Evolutionary conservation across 2,113 vertebrate species (phyloP).

Genomic region (Pterocles gutturalis): DNA sequence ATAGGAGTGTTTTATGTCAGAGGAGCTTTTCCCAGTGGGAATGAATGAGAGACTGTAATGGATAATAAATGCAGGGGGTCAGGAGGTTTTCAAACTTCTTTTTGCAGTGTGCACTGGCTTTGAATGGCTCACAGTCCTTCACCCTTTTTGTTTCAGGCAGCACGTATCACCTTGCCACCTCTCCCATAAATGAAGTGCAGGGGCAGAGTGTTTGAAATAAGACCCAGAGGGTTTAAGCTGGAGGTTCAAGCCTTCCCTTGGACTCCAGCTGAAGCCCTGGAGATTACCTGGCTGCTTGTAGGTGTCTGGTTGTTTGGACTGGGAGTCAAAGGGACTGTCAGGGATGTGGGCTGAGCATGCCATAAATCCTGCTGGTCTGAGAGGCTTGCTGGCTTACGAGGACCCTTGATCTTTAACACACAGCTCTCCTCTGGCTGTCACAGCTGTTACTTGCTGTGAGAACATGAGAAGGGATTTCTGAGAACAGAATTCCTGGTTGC

Average conservation of each 20-base stretch:
- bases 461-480: neutral
- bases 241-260: neutral
- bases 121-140: conserved; percentile 1
- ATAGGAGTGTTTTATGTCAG: conserved; percentile 6
- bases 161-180: neutral
- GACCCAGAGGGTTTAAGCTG: neutral
- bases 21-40: conserved; percentile 11
- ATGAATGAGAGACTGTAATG: conserved; percentile 28
- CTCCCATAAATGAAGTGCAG: neutral
- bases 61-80: conserved; percentile 42
- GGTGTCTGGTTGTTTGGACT: neutral
- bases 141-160: neutral
- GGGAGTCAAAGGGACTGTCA: neutral
- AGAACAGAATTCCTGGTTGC: neutral
- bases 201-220: neutral
- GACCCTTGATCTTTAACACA: neutral
- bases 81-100: conserved; percentile 37
- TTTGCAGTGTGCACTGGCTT: neutral
- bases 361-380: neutral
- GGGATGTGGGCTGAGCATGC: neutral
- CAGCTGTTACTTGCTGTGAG: neutral
- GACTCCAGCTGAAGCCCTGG: neutral
- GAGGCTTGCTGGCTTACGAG: neutral
- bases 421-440: neutral
- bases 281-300: neutral